These are phyloP conservation scores for Calameuta idolon DNA, from an alignment of 2,888 invertebrate species.

Conservation along the genomic window DNA sequence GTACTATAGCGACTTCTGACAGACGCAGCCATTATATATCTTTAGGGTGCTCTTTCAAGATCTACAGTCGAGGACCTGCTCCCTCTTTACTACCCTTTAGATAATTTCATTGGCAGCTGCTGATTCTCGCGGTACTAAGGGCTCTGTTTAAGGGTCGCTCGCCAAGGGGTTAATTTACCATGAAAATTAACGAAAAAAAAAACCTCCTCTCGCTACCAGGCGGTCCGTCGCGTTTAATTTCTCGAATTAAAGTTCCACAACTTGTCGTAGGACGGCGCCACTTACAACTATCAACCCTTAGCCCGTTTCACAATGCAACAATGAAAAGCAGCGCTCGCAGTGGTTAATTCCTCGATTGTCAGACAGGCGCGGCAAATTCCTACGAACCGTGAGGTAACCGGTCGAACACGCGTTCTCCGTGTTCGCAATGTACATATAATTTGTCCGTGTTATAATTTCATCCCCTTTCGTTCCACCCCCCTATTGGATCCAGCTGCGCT, in stretches of 20 bases:
- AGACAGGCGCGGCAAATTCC: constrained; percentile 39
- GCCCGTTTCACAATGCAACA: background rate
- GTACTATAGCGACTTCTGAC: background rate
- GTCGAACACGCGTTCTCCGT: background rate
- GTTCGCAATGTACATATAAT: background rate
- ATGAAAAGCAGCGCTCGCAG: background rate
- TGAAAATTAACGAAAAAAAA: constrained; percentile 13
- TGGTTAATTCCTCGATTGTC: constrained; percentile 44
- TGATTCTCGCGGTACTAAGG: background rate
- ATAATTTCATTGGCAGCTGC: background rate
- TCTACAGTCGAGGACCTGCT: background rate
- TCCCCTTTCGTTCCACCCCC: background rate
- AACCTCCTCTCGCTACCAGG: background rate
- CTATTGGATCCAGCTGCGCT: background rate
- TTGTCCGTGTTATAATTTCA: background rate
- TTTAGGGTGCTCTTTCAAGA: background rate
- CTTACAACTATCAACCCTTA: background rate
- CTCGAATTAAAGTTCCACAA: background rate
- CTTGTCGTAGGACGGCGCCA: background rate
- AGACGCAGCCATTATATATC: background rate
- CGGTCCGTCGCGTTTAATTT: background rate
- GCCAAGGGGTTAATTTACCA: constrained; percentile 17
- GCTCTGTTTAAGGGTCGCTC: constrained; percentile 6
- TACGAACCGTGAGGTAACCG: background rate
- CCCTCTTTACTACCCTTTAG: background rate